Evolutionary conservation across 1,140 invertebrate species (phyloP), one percentile per base, ranked within the genome.

Genomic region (Brachionus koreanus): DNA sequence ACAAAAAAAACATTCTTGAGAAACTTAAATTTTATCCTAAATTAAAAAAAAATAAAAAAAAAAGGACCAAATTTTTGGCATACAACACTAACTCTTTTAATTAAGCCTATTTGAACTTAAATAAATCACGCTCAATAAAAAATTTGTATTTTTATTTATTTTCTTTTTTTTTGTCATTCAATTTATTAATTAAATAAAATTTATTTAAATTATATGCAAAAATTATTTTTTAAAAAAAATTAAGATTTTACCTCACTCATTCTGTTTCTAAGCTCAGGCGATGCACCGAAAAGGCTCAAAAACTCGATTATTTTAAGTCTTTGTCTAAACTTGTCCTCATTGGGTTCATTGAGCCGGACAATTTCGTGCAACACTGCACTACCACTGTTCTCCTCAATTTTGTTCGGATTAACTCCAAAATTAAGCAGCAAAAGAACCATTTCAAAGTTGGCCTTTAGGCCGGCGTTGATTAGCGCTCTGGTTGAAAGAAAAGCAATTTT

Each of bases 401-500:
- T 37, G 83, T 87, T 87, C 5, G 85, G 85, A 61, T 85, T 83
- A 2, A 85, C 84, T 0, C 86, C 86, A 83, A 85, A 86, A 63
- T 87, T 85, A 35, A 87, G 82, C n/a, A 87, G 65, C 10, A 87
- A 42, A 63, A 86, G 83, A 1, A 87, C 85, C 16, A 85, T 84
- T 37, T 85, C 84, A 7, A 82, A 82, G 61, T 85, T 82, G 10
- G 85, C 86, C 76, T 86, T 82, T 19, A 86, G 84, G 2, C 86
- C 67, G 1, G 86, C 84, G 72, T 86, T 85, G 25, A 86, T 82
- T 19, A 87, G 83, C 23, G 86, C 86, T 19, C 83, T 82, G 2
- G 84, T 84, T 75, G 85, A 86, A 3, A 72, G 25, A 7, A 57
- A 10, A 76, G 82, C 12, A 23, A 83, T 13, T 82, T 67, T 65